Conservation (phyloP, 2,113 vertebrate species). For the Pachypanchax playfairii region DNA sequence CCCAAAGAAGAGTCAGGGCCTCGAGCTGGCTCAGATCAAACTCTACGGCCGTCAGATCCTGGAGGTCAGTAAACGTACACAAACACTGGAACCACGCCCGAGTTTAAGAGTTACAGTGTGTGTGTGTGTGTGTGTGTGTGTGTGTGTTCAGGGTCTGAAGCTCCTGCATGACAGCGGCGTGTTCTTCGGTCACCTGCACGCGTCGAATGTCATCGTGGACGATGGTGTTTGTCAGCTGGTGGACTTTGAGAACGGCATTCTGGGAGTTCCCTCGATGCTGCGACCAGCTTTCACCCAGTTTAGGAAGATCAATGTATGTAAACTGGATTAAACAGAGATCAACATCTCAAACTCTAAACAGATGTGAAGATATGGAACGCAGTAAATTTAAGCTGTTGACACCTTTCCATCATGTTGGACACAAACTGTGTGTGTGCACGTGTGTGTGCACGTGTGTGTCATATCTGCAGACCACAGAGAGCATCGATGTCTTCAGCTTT, state of each 20-base stretch:
- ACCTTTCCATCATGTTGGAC: too few species aligned
- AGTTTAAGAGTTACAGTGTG: too few species aligned
- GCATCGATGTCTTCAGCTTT: slow-evolving; percentile 92
- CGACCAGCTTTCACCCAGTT: slow-evolving; percentile 87
- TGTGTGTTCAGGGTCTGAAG: slow-evolving; percentile 83
- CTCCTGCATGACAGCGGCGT: slow-evolving; percentile 92
- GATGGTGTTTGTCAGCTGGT: slow-evolving; percentile 88
- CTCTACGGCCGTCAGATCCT: slow-evolving; percentile 92
- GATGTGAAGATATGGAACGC: too few species aligned
- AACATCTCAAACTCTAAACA: too few species aligned
- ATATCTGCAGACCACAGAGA: slow-evolving; percentile 87
- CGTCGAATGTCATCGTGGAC: slow-evolving; percentile 90
- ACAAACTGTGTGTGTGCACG: too few species aligned
- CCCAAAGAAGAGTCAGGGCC: slow-evolving; percentile 93
- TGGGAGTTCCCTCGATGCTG: slow-evolving; percentile 92
- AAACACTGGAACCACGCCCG: too few species aligned
- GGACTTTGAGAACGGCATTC: slow-evolving; percentile 91
- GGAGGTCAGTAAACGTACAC: slow-evolving; percentile 81
- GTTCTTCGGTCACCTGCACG: slow-evolving; percentile 91
- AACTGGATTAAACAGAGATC: background rate
- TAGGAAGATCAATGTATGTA: slow-evolving; percentile 93
- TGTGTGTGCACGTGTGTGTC: too few species aligned
- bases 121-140: background rate
- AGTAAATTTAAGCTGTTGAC: too few species aligned
- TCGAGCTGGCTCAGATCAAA: slow-evolving; percentile 91